Base-by-base conservation (phyloP, 1,140 invertebrate species). In the Maconellicoccus hirsutus region DNA sequence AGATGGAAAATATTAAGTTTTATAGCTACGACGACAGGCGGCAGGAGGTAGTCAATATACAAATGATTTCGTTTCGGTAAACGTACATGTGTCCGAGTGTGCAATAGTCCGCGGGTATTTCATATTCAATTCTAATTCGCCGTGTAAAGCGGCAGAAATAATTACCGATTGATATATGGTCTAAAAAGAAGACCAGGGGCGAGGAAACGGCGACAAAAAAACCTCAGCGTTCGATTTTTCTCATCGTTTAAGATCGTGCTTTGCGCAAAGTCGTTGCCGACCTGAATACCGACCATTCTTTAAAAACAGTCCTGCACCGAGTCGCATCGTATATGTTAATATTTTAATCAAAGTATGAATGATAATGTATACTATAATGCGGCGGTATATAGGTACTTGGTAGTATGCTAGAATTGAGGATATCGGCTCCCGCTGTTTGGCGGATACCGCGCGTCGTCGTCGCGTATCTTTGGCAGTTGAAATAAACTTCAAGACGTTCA, bases 261-360 rank as follows among this genome's bases (percentile, higher is more conserved):
- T 66, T 19, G 19, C 25, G 6, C 19, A 22, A 66, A 66, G 25
- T 66, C 61, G 61, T 66, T 66, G 61, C 25, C 61, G 61, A 66
- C 61, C 61, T 66, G 61, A 66, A 66, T 66, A 66, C 61, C 61
- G 61, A 66, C 61, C 61, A 66, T 66, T 66, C 61, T 66, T 66
- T 66, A 2, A 66, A 66, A 66, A 66, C 61, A 10, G 25, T 66
- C 21, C 61, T 66, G 61, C 61, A 66, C 61, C 61, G 25, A 66
- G 25, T 26, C 21, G 61, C 21, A 19, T 66, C 61, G 61, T 66
- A 66, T 66, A 66, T 66, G 61, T 66, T 66, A 66, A 66, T 66
- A 66, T 66, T 66, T 66, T 66, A 66, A 66, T 66, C 61, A 66
- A 25, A 66, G 19, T 25, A 66, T 66, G 61, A 66, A 66, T 26